Percentiles rank a stretch among this genome's conserved stretches.
Evolutionary conservation across 2,797 vertebrate species (phyloP).

Genomic region (Sebastes baramenuke): DNA sequence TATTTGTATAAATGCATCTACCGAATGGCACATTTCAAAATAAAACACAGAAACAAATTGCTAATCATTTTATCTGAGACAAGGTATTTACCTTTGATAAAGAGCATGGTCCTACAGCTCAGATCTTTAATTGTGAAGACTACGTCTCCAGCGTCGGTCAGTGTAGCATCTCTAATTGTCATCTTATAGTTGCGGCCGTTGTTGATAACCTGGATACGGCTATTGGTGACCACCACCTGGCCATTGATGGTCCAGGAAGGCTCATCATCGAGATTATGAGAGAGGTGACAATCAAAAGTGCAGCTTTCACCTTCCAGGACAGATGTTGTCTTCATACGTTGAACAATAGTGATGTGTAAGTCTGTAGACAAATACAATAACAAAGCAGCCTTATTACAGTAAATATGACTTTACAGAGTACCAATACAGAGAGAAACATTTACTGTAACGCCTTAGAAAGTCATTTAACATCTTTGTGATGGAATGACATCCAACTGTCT

Average conservation of each 20-base stretch:
- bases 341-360: conserved; percentile 89
- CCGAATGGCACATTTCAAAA: not conserved
- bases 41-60: not conserved
- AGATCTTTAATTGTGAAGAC: conserved; percentile 88
- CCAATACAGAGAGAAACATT: not conserved
- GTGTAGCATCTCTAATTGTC: conserved; percentile 76
- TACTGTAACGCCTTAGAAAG: not conserved
- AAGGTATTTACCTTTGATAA: conserved; percentile 86
- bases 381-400: not conserved
- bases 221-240: conserved; percentile 77
- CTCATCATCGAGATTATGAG: conserved; percentile 84
- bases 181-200: conserved; percentile 85
- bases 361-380: conserved; percentile 75
- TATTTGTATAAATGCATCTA: not conserved
- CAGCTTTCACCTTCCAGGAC: conserved; percentile 90
- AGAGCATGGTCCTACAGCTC: conserved; percentile 90
- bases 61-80: not conserved
- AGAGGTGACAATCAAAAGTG: conserved; percentile 91
- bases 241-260: conserved; percentile 87
- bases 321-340: conserved; percentile 87
- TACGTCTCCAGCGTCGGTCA: conserved; percentile 88
- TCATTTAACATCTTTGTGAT: not conserved
- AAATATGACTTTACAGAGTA: not conserved
- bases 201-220: conserved; percentile 78
- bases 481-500: not conserved